phyloP scores from a whole-genome alignment of 2,888 invertebrate species.

The Auanema sp. region DNA sequence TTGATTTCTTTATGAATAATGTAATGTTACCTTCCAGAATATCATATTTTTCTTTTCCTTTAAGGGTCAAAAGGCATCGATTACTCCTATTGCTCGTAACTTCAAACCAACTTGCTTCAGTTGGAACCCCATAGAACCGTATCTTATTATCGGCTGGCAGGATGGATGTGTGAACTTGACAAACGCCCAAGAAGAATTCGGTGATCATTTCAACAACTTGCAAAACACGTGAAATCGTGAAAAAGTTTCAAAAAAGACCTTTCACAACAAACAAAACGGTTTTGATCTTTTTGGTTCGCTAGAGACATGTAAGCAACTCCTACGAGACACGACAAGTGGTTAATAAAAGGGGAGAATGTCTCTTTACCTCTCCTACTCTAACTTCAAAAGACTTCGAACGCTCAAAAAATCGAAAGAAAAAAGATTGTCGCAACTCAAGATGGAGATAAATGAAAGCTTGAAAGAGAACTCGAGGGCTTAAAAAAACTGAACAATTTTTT shows the following conservation, averaged over 20 bases:
- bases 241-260: conserved; percentile 70
- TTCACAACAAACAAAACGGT: too few species aligned
- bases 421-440: neutral
- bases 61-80: conserved; percentile 3
- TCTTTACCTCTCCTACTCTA: too few species aligned
- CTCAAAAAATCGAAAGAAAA: neutral
- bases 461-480: neutral
- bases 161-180: conserved; percentile 2
- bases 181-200: too few species aligned
- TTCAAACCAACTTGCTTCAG: neutral
- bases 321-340: too few species aligned
- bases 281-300: too few species aligned
- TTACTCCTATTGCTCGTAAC: conserved; percentile 2
- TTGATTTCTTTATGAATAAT: conserved; percentile 7
- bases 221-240: neutral
- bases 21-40: neutral
- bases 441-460: neutral
- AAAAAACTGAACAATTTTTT: conserved; percentile 4
- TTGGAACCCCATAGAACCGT: conserved; percentile 8
- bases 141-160: conserved; percentile 1
- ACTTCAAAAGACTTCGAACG: neutral
- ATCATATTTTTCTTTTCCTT: neutral
- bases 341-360: too few species aligned
- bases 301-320: too few species aligned
- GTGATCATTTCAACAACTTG: neutral